These are phyloP conservation scores for Nothoprocta pentlandii DNA, from an alignment of 2,113 vertebrate species.

Conservation along the genomic window DNA sequence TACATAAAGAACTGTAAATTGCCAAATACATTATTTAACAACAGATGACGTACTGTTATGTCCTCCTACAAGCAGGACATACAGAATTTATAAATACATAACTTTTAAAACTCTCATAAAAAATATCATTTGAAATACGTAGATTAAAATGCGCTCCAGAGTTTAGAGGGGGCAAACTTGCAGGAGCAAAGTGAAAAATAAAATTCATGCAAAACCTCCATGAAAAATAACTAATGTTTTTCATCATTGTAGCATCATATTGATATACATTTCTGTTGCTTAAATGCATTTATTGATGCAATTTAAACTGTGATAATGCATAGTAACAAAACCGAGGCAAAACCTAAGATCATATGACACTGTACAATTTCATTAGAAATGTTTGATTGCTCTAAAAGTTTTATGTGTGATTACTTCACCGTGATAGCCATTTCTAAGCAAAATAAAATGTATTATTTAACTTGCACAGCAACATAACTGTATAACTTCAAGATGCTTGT, in stretches of 20 bases:
- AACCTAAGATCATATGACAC: background rate
- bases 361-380: background rate
- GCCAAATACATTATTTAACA: background rate
- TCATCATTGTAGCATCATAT: background rate
- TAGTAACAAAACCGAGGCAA: background rate
- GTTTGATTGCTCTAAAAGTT: background rate
- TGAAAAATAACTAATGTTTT: background rate
- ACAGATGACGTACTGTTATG: background rate
- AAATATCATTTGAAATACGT: background rate
- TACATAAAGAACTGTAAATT: background rate
- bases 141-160: background rate
- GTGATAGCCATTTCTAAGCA: constrained; percentile 3
- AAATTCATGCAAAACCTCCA: background rate
- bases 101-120: background rate
- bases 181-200: background rate
- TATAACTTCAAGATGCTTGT: background rate
- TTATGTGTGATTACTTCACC: background rate
- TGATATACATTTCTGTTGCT: background rate
- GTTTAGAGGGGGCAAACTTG: background rate
- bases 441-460: background rate
- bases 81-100: background rate
- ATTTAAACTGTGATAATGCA: background rate
- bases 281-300: background rate
- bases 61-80: background rate
- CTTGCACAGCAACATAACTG: background rate